Evolutionary conservation across 2,113 vertebrate species (phyloP), one percentile per base, ranked within the genome.

Genomic region (Gadus chalcogrammus): DNA sequence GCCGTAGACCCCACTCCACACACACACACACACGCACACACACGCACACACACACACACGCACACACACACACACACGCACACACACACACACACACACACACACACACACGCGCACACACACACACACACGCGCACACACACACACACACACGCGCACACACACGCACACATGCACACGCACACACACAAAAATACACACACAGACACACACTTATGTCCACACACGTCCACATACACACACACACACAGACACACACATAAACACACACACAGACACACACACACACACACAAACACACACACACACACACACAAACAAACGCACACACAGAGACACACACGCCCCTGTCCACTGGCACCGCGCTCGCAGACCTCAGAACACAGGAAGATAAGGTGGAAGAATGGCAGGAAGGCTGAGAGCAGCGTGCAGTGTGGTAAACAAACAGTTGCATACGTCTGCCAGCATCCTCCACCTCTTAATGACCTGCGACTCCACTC

Each of bases 381-480:
- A 84, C 56, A 48, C 74, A 70, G 61, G 73, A 69, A 88, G 84
- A 90, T 90, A 90, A 89, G 86, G 79, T 76, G 83, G 70, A 90
- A 91, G 88, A 91, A 92, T 92, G 89, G 89, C 87, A 91, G 91
- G 90, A 92, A 91, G 91, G 85, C 83, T 85, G 89, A 91, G 87
- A 90, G 85, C 88, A 86, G 86, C 61, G 79, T 82, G 84, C 58
- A 42, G 79, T 75, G 72, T 86, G 87, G 88, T 90, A 91, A 91
- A 90, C 90, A 92, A 91, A 91, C 88, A 90, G 86, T 84, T 83
- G 86, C 91, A 89, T 87, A 88, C 84, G 84, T 89, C 87, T 84
- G 85, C 82, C 87, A 75, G 69, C 86, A 88, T 88, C 84, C 85
- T 84, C 74, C 79, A 78, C 85, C 82, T 85, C 87, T 82, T 89